Conservation (phyloP, 2,797 vertebrate genomes). For the Muscicapa comitata region DNA sequence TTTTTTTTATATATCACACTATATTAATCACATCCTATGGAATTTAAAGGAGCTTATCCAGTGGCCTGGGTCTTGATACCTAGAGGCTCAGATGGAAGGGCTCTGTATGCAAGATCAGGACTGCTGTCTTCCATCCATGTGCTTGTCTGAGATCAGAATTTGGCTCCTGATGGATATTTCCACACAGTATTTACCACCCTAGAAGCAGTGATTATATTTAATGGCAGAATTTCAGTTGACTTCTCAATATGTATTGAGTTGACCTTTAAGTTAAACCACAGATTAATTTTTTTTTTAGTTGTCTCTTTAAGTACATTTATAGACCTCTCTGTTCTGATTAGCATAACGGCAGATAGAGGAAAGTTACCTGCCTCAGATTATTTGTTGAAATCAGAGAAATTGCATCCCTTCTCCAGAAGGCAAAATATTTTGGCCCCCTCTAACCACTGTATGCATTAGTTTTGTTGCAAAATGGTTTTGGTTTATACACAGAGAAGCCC, state of each 20-base stretch:
- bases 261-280: constrained; percentile 65
- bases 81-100: neutral
- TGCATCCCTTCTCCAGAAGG: neutral
- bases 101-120: neutral
- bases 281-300: constrained; percentile 62
- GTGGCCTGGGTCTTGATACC: neutral
- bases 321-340: constrained; percentile 64
- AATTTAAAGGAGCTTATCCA: constrained; percentile 2
- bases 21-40: neutral
- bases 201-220: constrained; percentile 54
- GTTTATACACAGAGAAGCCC: constrained; percentile 26
- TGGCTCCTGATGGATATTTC: constrained; percentile 10
- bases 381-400: constrained; percentile 24
- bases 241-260: constrained; percentile 61
- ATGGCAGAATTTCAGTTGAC: constrained; percentile 61
- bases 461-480: constrained; percentile 8
- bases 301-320: constrained; percentile 54
- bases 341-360: neutral
- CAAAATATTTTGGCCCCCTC: constrained; percentile 31
- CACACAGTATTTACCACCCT: constrained; percentile 35
- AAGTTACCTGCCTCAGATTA: neutral
- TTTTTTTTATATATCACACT: neutral
- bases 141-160: neutral
- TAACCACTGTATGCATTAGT: neutral
- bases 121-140: neutral